A percentile compares a stretch with the other conserved stretches of the same genome.
Conservation (phyloP, 2,113 vertebrate species). For the Amphilophus citrinellus region DNA sequence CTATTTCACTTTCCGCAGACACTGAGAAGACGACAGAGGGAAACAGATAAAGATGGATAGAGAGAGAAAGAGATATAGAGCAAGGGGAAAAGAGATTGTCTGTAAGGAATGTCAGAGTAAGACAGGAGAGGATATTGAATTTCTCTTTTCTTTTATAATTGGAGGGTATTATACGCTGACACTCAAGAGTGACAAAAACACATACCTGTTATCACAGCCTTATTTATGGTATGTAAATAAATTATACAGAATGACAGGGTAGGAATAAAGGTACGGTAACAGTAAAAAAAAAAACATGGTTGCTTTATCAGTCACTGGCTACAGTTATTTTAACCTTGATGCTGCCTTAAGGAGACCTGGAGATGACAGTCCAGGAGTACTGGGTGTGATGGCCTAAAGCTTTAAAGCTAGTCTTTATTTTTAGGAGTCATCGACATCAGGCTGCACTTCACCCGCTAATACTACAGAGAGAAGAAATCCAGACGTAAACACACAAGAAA, state of each 20-base stretch:
- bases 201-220: slow-evolving; percentile 7
- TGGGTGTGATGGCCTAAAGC: slow-evolving; percentile 8
- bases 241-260: not conserved
- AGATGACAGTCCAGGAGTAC: slow-evolving; percentile 4
- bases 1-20: slow-evolving; percentile 59
- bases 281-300: not conserved
- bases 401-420: slow-evolving; percentile 50
- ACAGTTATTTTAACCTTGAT: slow-evolving; percentile 31
- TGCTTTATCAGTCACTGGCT: not conserved
- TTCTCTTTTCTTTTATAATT: not conserved
- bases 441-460: not conserved
- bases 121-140: slow-evolving; percentile 10
- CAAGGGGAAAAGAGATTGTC: not conserved
- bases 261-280: not conserved
- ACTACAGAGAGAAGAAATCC: slow-evolving; percentile 4
- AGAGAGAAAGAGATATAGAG: slow-evolving; percentile 3
- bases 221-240: not conserved
- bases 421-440: slow-evolving; percentile 26
- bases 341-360: slow-evolving; percentile 5
- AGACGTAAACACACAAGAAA: not conserved
- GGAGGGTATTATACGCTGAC: not conserved
- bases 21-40: slow-evolving; percentile 25
- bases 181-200: not conserved
- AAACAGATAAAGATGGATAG: slow-evolving; percentile 42
- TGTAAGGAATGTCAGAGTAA: slow-evolving; percentile 12